Evolutionary conservation across 1,140 invertebrate species (phyloP).

Genomic region (Epicauta chinensis): DNA sequence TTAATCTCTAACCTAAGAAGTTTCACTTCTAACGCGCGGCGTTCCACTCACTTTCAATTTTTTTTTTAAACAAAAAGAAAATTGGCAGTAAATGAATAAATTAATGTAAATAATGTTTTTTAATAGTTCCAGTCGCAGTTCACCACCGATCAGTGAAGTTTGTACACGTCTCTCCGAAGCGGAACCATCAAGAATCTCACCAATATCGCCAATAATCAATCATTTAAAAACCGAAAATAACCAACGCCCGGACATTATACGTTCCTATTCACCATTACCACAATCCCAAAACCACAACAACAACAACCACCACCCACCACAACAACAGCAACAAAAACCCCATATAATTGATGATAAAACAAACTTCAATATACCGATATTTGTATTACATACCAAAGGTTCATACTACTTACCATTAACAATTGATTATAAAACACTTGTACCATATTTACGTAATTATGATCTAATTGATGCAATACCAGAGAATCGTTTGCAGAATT

Average conservation of each 20-base stretch:
- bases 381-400: constrained; percentile 75
- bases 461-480: constrained; percentile 51
- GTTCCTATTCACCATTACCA: neutral
- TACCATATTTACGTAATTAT: constrained; percentile 59
- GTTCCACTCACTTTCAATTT: too few species aligned
- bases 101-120: too few species aligned
- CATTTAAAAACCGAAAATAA: neutral
- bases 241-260: neutral
- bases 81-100: too few species aligned
- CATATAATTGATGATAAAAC: constrained; percentile 33
- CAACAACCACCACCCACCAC: too few species aligned
- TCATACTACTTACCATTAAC: constrained; percentile 88
- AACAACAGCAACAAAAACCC: constrained; percentile 9
- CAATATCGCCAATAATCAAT: neutral
- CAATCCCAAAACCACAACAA: neutral
- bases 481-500: constrained; percentile 46
- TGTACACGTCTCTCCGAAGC: constrained; percentile 33
- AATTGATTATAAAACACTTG: constrained; percentile 69
- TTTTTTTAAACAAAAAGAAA: too few species aligned
- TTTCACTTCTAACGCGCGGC: too few species aligned
- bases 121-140: constrained; percentile 36
- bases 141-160: constrained; percentile 34
- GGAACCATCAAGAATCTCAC: constrained; percentile 13
- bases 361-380: constrained; percentile 62
- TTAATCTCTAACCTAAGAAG: too few species aligned